Base-by-base conservation (phyloP, 2,797 vertebrate genomes). In the Peromyscus eremicus region DNA sequence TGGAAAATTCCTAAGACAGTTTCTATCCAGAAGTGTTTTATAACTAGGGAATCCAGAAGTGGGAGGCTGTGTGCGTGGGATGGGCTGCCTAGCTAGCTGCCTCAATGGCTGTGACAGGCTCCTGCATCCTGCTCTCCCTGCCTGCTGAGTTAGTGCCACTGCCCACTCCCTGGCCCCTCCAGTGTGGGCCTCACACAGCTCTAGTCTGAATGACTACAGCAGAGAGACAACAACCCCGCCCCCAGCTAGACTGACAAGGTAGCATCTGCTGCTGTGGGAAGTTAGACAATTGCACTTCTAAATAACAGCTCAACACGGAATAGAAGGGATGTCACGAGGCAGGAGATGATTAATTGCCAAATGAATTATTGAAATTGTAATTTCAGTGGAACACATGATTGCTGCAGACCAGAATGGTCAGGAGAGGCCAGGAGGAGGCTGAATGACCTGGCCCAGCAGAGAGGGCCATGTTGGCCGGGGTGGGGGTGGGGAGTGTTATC, bases 281-380 rank as follows among this genome's bases (percentile, higher is more conserved):
- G 96, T 89, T 83, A 62, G 94, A 97, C 94, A 97, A 97, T 92
- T 60, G 81, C 81, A n/a, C 96, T 93, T 94, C 94, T 88, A 64
- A 98, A 94, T 96, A 96, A 90, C 88, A 92, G 94, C 94, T 95
- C 85, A 19, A 80, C 89, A 7, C 0, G 1, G 91, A 96, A 80
- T 60, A 83, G 96, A 93, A 82, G 88, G 46, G 89, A 91, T 92
- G 92, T 97, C 97, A 97, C 84, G 55, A 96, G 95, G 93, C 97
- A 96, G 77, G 87, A 25, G 83, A 90, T 92, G 96, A 98, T 98
- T 96, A 97, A 97, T 96, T 95, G 96, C 94, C 92, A 94, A 87
- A 92, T 95, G 91, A 96, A 96, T 97, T 96, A 97, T 89, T 95
- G 92, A 96, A 94, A 95, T 55, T 92, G 94, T 96, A 94, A 98